Evolutionary conservation across 2,113 vertebrate genomes (phyloP).

Genomic region (Falcunculus frontatus): DNA sequence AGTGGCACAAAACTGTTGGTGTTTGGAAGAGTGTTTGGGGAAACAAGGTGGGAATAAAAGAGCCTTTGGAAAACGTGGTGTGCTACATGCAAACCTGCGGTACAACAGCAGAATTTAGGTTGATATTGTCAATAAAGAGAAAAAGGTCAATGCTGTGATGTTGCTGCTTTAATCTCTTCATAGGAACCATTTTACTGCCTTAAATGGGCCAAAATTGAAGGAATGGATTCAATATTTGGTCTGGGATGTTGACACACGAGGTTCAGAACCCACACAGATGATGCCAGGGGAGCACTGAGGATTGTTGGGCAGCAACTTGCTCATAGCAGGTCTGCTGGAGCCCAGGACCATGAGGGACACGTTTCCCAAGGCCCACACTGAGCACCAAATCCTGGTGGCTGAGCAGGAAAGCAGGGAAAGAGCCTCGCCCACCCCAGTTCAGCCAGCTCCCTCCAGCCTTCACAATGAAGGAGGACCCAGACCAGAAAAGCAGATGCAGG

Average conservation of each 20-base stretch:
- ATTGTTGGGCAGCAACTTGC: accelerated
- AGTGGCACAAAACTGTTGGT: not conserved
- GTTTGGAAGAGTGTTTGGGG: not conserved
- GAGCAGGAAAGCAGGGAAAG: not conserved
- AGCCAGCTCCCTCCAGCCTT: too few species aligned
- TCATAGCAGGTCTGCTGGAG: accelerated
- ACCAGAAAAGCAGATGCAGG: not conserved
- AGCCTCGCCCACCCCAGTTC: not conserved
- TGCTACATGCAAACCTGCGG: accelerated
- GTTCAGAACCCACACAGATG: too few species aligned
- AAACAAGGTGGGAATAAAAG: not conserved
- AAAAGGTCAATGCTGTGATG: not conserved
- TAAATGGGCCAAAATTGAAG: not conserved
- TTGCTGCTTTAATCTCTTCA: not conserved
- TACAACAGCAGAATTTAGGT: not conserved
- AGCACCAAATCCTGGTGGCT: not conserved
- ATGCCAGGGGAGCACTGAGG: accelerated
- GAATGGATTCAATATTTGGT: not conserved
- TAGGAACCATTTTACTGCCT: not conserved
- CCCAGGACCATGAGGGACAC: accelerated
- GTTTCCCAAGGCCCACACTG: accelerated
- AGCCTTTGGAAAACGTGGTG: not conserved
- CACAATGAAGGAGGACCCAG: not conserved
- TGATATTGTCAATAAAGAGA: not conserved
- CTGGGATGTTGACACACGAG: not conserved